Evolutionary conservation across 1,140 invertebrate species (phyloP).

Genomic region (Diuraphis noxia): DNA sequence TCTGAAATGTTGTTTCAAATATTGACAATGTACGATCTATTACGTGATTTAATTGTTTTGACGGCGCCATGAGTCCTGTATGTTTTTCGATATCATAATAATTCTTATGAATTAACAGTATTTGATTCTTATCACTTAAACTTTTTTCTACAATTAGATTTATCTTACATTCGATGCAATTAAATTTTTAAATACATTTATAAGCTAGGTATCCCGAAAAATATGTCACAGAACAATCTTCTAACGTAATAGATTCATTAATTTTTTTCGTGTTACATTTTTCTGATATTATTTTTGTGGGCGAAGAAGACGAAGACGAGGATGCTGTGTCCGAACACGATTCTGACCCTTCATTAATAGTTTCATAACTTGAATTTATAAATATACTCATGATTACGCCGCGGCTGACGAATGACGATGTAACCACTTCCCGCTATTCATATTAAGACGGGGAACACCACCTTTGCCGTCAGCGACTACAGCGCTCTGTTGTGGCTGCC

Average conservation of each 20-base stretch:
- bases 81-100: neutral
- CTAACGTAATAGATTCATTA: neutral
- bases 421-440: too few relatives aligned
- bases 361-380: neutral
- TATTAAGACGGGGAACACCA: too few relatives aligned
- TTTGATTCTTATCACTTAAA: neutral
- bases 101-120: neutral
- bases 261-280: neutral
- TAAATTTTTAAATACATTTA: neutral
- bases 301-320: neutral
- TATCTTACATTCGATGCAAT: neutral
- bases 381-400: too few relatives aligned
- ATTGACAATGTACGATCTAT: neutral
- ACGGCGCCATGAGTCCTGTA: neutral
- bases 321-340: neutral
- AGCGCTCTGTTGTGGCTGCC: too few relatives aligned
- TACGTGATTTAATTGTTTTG: neutral
- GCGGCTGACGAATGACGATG: too few relatives aligned
- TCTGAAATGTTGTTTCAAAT: neutral
- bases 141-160: neutral
- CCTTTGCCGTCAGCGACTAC: too few relatives aligned
- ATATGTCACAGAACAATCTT: slow-evolving; percentile 15
- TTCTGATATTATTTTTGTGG: neutral
- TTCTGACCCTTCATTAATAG: neutral
- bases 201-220: neutral